A percentile compares a stretch with the other conserved stretches of the same genome.
Conservation (phyloP, 2,888 invertebrate species). For the Prostheceraeus crozeri region DNA sequence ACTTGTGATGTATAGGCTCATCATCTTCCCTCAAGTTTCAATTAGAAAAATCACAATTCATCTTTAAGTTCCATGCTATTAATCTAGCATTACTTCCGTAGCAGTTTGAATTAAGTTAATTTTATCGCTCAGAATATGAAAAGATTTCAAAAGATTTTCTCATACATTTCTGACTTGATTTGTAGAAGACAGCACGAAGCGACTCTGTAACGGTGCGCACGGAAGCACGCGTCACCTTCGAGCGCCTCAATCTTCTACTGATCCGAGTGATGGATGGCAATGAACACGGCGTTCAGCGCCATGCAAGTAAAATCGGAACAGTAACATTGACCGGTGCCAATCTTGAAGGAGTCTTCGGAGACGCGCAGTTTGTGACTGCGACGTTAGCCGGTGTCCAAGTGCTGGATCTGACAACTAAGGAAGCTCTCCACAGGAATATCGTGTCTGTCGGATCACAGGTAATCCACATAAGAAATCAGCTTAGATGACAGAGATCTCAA, state of each 20-base stretch:
- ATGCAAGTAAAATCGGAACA: conserved; percentile 76
- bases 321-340: conserved; percentile 82
- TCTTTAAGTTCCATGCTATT: too few relatives aligned
- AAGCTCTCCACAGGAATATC: conserved; percentile 69
- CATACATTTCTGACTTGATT: too few relatives aligned
- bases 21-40: too few relatives aligned
- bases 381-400: conserved; percentile 81
- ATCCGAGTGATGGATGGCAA: conserved; percentile 70
- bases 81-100: too few relatives aligned
- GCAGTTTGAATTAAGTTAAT: too few relatives aligned
- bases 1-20: too few relatives aligned
- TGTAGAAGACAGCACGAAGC: too few relatives aligned
- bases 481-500: conserved; percentile 55
- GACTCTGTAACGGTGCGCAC: too few relatives aligned
- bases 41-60: too few relatives aligned
- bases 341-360: conserved; percentile 70
- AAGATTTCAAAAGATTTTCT: too few relatives aligned
- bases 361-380: conserved; percentile 33
- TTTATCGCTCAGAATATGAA: too few relatives aligned
- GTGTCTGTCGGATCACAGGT: conserved; percentile 58
- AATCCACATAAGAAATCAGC: too few relatives aligned
- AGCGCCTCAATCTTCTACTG: conserved; percentile 73
- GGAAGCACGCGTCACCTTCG: conserved; percentile 28
- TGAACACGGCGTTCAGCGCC: conserved; percentile 58
- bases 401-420: conserved; percentile 74